Percentiles rank a stretch among this genome's conserved stretches.
phyloP scores from a whole-genome alignment of 23 tunicate genomes.

The Clavelina lepadiformis region DNA sequence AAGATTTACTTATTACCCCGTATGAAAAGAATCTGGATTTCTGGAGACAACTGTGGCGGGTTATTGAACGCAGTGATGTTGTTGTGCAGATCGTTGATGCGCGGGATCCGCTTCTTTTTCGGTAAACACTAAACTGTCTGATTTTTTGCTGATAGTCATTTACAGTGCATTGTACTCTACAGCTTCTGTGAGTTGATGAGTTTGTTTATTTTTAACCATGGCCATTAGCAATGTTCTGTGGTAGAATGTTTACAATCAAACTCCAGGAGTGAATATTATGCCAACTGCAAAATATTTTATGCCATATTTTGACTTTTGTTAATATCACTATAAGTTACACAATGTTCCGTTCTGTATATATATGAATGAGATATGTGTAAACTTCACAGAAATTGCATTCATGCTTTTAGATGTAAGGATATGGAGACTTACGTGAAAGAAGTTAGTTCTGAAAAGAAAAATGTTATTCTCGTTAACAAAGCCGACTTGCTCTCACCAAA shows the following conservation, averaged over 20 bases:
- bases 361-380: too few species aligned
- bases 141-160: too few species aligned
- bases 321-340: too few species aligned
- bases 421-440: conserved; percentile 81
- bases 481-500: conserved; percentile 74
- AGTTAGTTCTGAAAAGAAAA: conserved; percentile 54
- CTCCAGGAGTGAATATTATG: too few species aligned
- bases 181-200: too few species aligned
- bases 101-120: conserved; percentile 73
- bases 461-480: conserved; percentile 85
- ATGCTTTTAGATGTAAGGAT: conserved; percentile 43
- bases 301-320: too few species aligned
- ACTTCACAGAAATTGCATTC: neutral
- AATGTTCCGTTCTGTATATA: too few species aligned
- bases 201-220: too few species aligned
- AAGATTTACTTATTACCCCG: conserved; percentile 58
- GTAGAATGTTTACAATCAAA: too few species aligned
- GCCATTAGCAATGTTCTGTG: too few species aligned
- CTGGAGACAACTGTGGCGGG: conserved; percentile 99
- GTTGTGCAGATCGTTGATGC: conserved; percentile 98
- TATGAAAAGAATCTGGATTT: conserved; percentile 97
- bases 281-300: too few species aligned
- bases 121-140: conserved; percentile 17
- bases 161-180: too few species aligned
- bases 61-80: conserved; percentile 91